A percentile compares a stretch with the other conserved stretches of the same genome.
phyloP scores from a whole-genome alignment of 2,888 invertebrate species.

The Protodeltote pygarga region DNA sequence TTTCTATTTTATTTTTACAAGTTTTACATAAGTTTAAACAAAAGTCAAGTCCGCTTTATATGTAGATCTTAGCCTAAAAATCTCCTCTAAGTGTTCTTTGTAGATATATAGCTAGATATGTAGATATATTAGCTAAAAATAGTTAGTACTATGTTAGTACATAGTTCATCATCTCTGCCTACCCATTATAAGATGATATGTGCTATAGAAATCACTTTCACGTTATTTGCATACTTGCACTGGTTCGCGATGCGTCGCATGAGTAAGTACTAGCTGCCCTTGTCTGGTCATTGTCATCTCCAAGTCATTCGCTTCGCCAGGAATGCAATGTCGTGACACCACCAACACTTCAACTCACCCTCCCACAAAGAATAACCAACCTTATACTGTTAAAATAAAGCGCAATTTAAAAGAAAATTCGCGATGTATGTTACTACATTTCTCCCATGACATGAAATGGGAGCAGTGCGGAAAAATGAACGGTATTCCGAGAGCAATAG shows the following conservation, averaged over 20 bases:
- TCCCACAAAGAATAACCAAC: constrained; percentile 41
- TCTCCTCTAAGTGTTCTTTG: too few relatives aligned
- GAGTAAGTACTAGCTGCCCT: constrained; percentile 74
- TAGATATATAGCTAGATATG: too few relatives aligned
- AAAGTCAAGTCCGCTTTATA: too few relatives aligned
- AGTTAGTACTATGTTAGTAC: too few relatives aligned
- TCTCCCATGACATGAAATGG: constrained; percentile 16
- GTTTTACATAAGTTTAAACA: too few relatives aligned
- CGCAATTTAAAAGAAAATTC: constrained; percentile 11
- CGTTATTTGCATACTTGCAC: constrained; percentile 30
- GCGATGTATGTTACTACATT: constrained; percentile 30
- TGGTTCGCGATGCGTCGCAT: constrained; percentile 51
- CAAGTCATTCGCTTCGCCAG: constrained; percentile 81
- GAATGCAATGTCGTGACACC: constrained; percentile 84
- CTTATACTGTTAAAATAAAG: constrained; percentile 5
- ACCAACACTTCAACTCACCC: constrained; percentile 37
- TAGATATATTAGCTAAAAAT: too few relatives aligned
- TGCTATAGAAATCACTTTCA: constrained; percentile 29
- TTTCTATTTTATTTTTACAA: too few relatives aligned
- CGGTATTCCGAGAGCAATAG: constrained; percentile 64
- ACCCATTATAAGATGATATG: constrained; percentile 5
- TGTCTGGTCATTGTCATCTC: constrained; percentile 84
- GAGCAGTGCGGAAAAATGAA: constrained; percentile 60
- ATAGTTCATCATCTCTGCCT: background rate
- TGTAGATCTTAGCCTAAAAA: too few relatives aligned